These are phyloP conservation scores for Andrena trimmerana DNA, from an alignment of 2,888 invertebrate species.

Conservation along the genomic window DNA sequence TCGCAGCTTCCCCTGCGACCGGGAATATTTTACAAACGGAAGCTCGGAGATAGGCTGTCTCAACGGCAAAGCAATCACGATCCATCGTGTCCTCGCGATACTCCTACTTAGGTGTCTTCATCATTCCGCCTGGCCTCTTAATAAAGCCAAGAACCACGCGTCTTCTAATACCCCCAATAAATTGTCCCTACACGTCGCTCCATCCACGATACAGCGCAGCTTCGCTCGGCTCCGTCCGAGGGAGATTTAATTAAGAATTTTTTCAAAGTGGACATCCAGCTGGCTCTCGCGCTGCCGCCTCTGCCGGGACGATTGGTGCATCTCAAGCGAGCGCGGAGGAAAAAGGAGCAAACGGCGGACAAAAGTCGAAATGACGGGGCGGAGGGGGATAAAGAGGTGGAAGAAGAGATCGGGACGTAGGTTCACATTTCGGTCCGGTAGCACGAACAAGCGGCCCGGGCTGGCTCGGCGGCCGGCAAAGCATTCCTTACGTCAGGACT, in stretches of 20 bases:
- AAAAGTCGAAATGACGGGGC: conserved; percentile 6
- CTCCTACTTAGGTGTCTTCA: too few relatives aligned
- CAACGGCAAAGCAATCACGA: neutral
- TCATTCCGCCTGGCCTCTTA: too few relatives aligned
- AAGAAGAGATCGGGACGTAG: conserved; percentile 57
- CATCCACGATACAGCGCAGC: neutral
- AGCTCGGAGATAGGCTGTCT: neutral
- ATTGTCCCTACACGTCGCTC: neutral
- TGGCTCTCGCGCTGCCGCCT: conserved; percentile 44
- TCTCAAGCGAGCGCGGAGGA: conserved; percentile 56
- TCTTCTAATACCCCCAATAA: too few relatives aligned
- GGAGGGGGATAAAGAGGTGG: conserved; percentile 7
- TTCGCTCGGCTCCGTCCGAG: conserved; percentile 2
- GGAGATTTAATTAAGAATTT: conserved; percentile 65
- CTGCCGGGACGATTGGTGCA: conserved; percentile 38
- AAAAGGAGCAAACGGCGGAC: conserved; percentile 27
- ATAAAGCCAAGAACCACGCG: too few relatives aligned
- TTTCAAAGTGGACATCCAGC: conserved; percentile 61
- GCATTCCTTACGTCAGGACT: conserved; percentile 81
- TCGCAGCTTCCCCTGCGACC: conserved; percentile 22
- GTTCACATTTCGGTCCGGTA: conserved; percentile 63
- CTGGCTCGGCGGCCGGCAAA: conserved; percentile 74
- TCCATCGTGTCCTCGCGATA: too few relatives aligned
- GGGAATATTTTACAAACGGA: conserved; percentile 28
- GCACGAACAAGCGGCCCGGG: conserved; percentile 65